Base-by-base conservation (phyloP, 2,888 invertebrate genomes). In the Drosophila antonietae region DNA sequence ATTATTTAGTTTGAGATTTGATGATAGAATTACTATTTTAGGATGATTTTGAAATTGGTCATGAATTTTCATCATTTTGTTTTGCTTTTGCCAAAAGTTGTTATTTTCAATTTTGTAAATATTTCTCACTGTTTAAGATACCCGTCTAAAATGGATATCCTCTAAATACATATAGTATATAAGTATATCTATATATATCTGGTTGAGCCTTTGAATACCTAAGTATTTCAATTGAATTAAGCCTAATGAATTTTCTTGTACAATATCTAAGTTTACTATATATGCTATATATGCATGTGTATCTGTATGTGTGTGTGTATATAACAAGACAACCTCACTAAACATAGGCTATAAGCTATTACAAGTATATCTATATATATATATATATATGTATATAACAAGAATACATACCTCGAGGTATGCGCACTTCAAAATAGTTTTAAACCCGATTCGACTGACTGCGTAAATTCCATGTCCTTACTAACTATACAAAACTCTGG, bases 271-370 rank as follows among this genome's bases (percentile, higher is more conserved):
- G 51, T 35, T 51, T 33, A 35, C 76, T 68, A 68, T 44, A 63
- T 52, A 44, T 73, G 67, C 86, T 85, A 73, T 59, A 83, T 74
- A 68, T 72, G 57, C 70, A 37, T 64, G n/a, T 59, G 28, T 37
- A 28, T 62, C 56, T 65, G 57, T 66, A 10, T 71, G 37, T 67
- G 33, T 65, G 60, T 80, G 33, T 69, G 73, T 85, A 70, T 85
- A 81, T 81, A 87, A 83, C 74, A 87, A 84, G 84, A 85, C 84
- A 85, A 85, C 84, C 84, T 85, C 89, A 75, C 84, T 87, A 84
- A 85, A 84, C 89, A 87, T 89, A 81, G 87, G 82, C 78, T 81
- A 75, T 81, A 69, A 44, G 57, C 68, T 71, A 75, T 68, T 58
- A 67, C 49, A 65, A 49, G 39, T 39, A 41, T n/a, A 41, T 33